A percentile compares a stretch with the other conserved stretches of the same genome.
Evolutionary conservation across 2,888 invertebrate genomes (phyloP).

Genomic region (Steromphala cineraria): DNA sequence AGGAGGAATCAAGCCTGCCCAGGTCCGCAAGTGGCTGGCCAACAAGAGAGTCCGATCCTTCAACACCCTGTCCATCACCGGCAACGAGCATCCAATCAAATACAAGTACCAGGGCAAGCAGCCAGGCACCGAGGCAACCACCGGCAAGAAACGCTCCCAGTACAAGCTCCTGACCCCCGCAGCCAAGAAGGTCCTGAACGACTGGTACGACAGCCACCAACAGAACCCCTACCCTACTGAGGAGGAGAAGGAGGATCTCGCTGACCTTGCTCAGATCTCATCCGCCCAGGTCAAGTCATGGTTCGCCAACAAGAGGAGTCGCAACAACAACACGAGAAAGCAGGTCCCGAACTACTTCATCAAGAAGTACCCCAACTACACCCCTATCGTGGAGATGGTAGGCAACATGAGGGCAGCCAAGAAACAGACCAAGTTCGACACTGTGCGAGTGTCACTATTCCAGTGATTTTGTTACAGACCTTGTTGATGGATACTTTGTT

Average conservation of each 20-base stretch:
- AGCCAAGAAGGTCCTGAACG: constrained; percentile 48
- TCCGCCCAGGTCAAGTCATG: constrained; percentile 63
- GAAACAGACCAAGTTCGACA: constrained; percentile 17
- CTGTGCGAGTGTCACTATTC: constrained; percentile 7
- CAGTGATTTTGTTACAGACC: constrained; percentile 1
- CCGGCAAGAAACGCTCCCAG: constrained; percentile 22
- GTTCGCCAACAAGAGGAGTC: constrained; percentile 68
- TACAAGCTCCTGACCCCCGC: constrained; percentile 46
- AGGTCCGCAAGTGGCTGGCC: constrained; percentile 72
- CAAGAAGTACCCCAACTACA: constrained; percentile 56
- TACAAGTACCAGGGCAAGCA: constrained; percentile 51
- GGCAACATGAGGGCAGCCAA: constrained; percentile 46
- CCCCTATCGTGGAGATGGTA: constrained; percentile 52
- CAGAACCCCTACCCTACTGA: constrained; percentile 61
- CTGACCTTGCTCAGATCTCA: constrained; percentile 51
- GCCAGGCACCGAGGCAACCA: constrained; percentile 23
- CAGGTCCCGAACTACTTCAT: constrained; percentile 65
- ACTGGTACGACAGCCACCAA: constrained; percentile 58
- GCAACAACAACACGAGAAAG: constrained; percentile 61
- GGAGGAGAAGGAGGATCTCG: constrained; percentile 57
- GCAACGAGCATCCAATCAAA: constrained; percentile 67
- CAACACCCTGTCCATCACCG: constrained; percentile 70
- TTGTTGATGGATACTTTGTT: neutral
- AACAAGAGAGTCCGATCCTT: constrained; percentile 67
- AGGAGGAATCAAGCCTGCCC: constrained; percentile 54